Evolutionary conservation across 1,140 invertebrate species (phyloP).

Genomic region (Leptopilina boulardi): DNA sequence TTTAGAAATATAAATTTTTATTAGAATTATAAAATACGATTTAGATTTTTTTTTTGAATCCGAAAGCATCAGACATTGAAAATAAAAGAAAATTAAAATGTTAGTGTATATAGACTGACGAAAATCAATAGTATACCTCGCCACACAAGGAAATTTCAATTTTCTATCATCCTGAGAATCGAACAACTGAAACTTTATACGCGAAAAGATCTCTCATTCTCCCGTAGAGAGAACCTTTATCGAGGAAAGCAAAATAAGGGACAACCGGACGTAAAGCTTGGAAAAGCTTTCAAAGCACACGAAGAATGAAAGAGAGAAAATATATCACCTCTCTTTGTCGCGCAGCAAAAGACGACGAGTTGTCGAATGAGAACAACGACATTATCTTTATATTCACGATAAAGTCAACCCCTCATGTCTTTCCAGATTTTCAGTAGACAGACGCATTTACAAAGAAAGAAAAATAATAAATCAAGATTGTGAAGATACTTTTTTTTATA

Average conservation of each 20-base stretch:
- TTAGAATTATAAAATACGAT: too few species aligned
- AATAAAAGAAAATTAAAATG: background rate
- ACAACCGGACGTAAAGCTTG: constrained; percentile 14
- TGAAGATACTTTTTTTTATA: too few species aligned
- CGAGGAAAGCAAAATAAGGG: constrained; percentile 30
- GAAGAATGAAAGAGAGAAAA: background rate
- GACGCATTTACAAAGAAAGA: too few species aligned
- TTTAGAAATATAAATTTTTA: too few species aligned
- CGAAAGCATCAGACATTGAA: too few species aligned
- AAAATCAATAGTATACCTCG: background rate
- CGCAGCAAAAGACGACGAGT: background rate
- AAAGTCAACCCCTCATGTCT: too few species aligned
- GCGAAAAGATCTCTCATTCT: constrained; percentile 14
- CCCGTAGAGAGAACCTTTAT: constrained; percentile 20
- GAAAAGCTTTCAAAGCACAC: constrained; percentile 26
- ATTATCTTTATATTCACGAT: background rate
- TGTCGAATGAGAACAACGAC: background rate
- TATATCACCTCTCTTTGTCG: background rate
- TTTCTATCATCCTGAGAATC: background rate
- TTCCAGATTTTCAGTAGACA: too few species aligned
- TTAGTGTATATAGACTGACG: background rate
- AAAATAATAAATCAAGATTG: too few species aligned
- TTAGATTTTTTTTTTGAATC: too few species aligned
- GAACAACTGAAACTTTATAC: constrained; percentile 21
- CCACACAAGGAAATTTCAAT: background rate